Evolutionary conservation across 1,140 invertebrate genomes (phyloP).

Genomic region (Papilio glaucus): DNA sequence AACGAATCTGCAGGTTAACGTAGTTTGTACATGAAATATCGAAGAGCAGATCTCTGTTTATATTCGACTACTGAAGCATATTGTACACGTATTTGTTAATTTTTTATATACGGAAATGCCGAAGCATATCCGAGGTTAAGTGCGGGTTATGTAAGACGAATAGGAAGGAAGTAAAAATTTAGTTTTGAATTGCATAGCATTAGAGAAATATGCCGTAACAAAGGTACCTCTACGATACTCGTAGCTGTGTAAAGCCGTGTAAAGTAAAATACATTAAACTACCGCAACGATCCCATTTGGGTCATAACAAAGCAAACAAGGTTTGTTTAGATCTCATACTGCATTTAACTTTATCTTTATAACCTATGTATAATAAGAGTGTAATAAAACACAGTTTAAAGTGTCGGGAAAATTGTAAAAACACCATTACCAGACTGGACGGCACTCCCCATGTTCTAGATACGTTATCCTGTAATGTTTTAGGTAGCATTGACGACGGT

Average conservation of each 20-base stretch:
- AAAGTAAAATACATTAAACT: neutral
- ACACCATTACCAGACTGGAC: slow-evolving; percentile 4
- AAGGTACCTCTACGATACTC: neutral
- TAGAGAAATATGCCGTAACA: neutral
- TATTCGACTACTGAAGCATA: too few species aligned
- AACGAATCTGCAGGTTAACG: too few species aligned
- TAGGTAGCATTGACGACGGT: neutral
- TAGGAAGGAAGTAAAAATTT: too few species aligned
- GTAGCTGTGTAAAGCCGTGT: too few species aligned
- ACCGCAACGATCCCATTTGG: neutral
- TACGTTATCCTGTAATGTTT: neutral
- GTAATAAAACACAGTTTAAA: slow-evolving; percentile 16
- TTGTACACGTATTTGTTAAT: too few species aligned
- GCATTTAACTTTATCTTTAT: slow-evolving; percentile 11
- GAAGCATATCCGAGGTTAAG: too few species aligned
- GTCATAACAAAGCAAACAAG: slow-evolving; percentile 13
- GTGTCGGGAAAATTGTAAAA: slow-evolving; percentile 12
- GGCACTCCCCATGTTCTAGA: slow-evolving; percentile 13
- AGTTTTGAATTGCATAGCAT: neutral
- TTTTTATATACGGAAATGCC: too few species aligned
- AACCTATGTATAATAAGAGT: slow-evolving; percentile 14
- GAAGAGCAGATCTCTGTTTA: too few species aligned
- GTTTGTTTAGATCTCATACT: neutral
- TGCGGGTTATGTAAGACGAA: too few species aligned
- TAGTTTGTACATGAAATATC: too few species aligned